Percentiles rank a stretch among this genome's conserved stretches.
Evolutionary conservation across 2,888 invertebrate species (phyloP).

Genomic region (Rhogogaster chlorosoma): DNA sequence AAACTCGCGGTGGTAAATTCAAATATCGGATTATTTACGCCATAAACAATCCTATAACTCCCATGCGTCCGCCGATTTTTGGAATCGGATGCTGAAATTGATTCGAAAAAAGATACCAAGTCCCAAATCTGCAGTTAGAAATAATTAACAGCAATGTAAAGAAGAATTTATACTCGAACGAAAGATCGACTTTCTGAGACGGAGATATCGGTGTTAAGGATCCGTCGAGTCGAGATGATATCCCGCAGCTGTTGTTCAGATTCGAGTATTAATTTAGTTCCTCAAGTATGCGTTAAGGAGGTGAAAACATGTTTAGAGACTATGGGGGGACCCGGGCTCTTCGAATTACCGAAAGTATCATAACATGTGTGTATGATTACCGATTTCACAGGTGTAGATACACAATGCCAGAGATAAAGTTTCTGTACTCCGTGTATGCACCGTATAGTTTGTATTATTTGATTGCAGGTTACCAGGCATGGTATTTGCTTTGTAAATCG

Average conservation of each 20-base stretch:
- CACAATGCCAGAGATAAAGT: not conserved
- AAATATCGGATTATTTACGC: not conserved
- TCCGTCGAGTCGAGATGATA: not conserved
- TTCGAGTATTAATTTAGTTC: conserved; percentile 17
- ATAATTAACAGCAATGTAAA: not conserved
- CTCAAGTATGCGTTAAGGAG: not conserved
- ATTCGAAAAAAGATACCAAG: too few species aligned
- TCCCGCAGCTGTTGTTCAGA: conserved; percentile 9
- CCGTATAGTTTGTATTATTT: conserved; percentile 54
- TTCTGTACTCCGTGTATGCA: not conserved
- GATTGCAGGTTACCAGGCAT: conserved; percentile 73
- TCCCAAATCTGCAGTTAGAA: not conserved
- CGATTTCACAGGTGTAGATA: not conserved
- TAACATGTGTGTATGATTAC: not conserved
- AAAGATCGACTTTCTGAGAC: not conserved
- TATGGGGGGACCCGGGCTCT: not conserved
- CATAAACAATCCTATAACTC: not conserved
- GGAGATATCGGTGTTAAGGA: not conserved
- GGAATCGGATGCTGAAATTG: too few species aligned
- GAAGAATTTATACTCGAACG: not conserved
- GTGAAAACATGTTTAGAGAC: conserved; percentile 2
- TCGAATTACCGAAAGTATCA: not conserved
- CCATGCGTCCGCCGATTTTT: too few species aligned
- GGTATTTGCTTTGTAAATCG: conserved; percentile 76
- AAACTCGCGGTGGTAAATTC: not conserved